Evolutionary conservation across 2,888 invertebrate genomes (phyloP).

Genomic region (Noctuana brunneofusca): DNA sequence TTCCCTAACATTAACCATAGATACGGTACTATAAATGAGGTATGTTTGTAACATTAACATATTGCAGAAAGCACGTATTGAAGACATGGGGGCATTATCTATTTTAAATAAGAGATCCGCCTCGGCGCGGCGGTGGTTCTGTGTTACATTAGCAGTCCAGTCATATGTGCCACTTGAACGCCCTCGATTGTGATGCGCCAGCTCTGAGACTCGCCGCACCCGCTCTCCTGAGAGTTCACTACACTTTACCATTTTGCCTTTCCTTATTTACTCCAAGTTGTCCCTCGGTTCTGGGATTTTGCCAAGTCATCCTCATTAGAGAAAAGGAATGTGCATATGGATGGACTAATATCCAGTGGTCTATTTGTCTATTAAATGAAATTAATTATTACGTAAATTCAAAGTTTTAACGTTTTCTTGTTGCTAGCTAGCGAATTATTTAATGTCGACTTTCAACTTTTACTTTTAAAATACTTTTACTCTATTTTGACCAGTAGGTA

Average conservation of each 20-base stretch:
- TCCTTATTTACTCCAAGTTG: constrained; percentile 9
- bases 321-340: too few relatives aligned
- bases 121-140: constrained; percentile 45
- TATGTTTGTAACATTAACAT: constrained; percentile 22
- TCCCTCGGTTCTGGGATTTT: constrained; percentile 1
- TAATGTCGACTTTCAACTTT: too few relatives aligned
- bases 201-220: constrained; percentile 22
- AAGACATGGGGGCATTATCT: constrained; percentile 35
- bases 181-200: constrained; percentile 59
- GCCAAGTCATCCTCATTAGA: background rate
- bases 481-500: too few relatives aligned
- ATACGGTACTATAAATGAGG: background rate
- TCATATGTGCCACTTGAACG: constrained; percentile 61
- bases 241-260: constrained; percentile 28
- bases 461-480: too few relatives aligned
- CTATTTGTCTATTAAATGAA: too few relatives aligned
- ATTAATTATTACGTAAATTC: too few relatives aligned
- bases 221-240: constrained; percentile 32
- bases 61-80: constrained; percentile 34
- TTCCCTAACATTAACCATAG: background rate
- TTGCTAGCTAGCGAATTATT: too few relatives aligned
- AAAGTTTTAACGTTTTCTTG: too few relatives aligned
- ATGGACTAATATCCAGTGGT: too few relatives aligned
- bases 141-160: constrained; percentile 62
- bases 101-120: constrained; percentile 47